Base-by-base conservation (phyloP, 2,113 vertebrate genomes). In the Lota lota region DNA sequence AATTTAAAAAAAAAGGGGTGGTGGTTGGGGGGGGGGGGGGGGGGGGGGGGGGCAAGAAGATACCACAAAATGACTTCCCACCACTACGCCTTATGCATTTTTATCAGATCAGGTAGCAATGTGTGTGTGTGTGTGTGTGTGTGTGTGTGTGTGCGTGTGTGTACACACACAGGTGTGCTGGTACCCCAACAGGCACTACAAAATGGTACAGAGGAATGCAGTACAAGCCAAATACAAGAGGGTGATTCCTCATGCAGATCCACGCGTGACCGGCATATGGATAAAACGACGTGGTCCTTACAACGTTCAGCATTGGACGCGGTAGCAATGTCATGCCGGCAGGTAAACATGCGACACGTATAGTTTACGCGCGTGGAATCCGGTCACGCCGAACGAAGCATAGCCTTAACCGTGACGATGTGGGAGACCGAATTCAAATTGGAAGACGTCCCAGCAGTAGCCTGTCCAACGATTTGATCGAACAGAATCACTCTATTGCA, bases 261-360 rank as follows among this genome's bases (percentile, higher is more conserved):
- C 59, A 53, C 47, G 56, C 28, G 6, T 82, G 66, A 70, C 28
- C 65, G 79, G 73, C 67, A 73, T 69, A 72, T 77, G 64, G 70
- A 79, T 80, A 74, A 79, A 80, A 70, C 56, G 64, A 73, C 80
- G 73, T 51, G 77, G 69, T 58, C 64, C 63, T 75, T 75, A 5
- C 28, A 28, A 28, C 28, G 28, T 28, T 3, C 28, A 28, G 28
- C 28, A 28, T 5, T 5, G 11, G 50, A 53, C 50, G 50, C 50
- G 4, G 50, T 2, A 53, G 50, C 50, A 53, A 12, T 62, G 67
- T 78, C 75, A 78, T 68, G 62, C 76, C 68, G 67, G 63, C 50
- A 63, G 71, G 72, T 70, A 79, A 69, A 76, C 73, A 76, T 63
- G 63, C 20, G 28, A 61, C 78, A 67, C 63, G 50, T 50, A 40